These are phyloP conservation scores for Metopolophium dirhodum DNA, from an alignment of 1,140 invertebrate species.

Conservation along the genomic window DNA sequence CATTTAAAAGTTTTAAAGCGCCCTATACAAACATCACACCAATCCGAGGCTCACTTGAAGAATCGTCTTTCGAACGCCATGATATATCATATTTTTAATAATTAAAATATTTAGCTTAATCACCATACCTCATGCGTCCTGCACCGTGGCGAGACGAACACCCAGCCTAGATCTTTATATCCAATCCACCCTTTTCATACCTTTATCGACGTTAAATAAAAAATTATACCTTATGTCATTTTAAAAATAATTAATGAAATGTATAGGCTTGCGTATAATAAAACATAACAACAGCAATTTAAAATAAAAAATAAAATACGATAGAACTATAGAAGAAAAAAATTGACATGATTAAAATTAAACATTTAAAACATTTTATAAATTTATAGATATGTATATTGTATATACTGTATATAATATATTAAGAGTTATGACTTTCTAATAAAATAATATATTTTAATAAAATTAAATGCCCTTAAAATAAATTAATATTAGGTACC, in stretches of 20 bases:
- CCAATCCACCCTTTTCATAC: neutral
- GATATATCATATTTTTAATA: neutral
- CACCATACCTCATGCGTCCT: neutral
- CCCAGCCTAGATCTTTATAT: neutral
- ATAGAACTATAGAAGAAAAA: neutral
- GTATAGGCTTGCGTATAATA: neutral
- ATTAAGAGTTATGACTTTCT: neutral
- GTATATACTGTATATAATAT: no score
- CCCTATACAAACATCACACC: neutral
- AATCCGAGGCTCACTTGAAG: neutral
- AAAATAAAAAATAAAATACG: neutral
- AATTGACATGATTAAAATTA: neutral
- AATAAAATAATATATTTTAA: neutral
- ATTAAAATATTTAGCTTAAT: neutral
- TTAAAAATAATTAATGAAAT: neutral
- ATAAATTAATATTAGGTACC: neutral
- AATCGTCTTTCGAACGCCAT: neutral
- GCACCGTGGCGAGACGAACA: neutral
- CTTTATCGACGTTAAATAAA: neutral
- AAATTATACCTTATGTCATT: neutral
- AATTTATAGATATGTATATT: no score
- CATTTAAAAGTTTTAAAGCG: neutral
- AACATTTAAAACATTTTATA: neutral
- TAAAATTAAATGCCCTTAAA: neutral
- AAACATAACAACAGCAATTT: neutral